Evolutionary conservation across 1,140 invertebrate genomes (phyloP).

Genomic region (Drosophila ohnishii): DNA sequence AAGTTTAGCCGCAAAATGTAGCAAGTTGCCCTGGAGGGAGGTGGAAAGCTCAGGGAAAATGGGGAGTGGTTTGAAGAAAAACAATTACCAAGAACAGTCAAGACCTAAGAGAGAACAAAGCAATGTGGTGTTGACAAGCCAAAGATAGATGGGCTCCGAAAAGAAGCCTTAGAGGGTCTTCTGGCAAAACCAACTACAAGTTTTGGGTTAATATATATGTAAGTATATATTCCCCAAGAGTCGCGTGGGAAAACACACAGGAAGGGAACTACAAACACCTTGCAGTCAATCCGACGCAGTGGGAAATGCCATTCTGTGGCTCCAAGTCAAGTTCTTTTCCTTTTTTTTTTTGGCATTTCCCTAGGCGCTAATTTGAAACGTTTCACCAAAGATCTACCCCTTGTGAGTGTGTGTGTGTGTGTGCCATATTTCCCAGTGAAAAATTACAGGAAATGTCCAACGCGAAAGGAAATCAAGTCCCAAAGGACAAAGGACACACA

Average conservation of each 20-base stretch:
- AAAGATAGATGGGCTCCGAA: slow-evolving; percentile 67
- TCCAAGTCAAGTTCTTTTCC: slow-evolving; percentile 46
- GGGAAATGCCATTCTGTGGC: slow-evolving; percentile 44
- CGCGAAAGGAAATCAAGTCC: slow-evolving; percentile 67
- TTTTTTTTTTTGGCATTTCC: slow-evolving; percentile 42
- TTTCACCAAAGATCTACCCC: slow-evolving; percentile 28
- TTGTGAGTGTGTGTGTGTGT: slow-evolving; percentile 9
- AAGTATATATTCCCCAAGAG: slow-evolving; percentile 19
- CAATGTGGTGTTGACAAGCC: slow-evolving; percentile 61
- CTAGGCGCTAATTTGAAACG: slow-evolving; percentile 71
- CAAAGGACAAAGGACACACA: slow-evolving; percentile 64
- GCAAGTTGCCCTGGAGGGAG: neutral
- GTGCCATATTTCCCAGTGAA: slow-evolving; percentile 48
- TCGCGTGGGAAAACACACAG: slow-evolving; percentile 31
- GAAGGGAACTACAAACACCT: slow-evolving; percentile 31
- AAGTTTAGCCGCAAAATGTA: slow-evolving; percentile 70
- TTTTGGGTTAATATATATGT: slow-evolving; percentile 32
- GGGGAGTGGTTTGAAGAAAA: slow-evolving; percentile 59
- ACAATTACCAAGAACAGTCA: slow-evolving; percentile 63
- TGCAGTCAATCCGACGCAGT: slow-evolving; percentile 13
- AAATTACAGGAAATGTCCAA: slow-evolving; percentile 76
- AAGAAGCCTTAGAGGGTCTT: neutral
- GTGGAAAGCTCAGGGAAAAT: neutral
- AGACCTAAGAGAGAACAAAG: slow-evolving; percentile 34
- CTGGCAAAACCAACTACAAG: neutral